A percentile compares a stretch with the other conserved stretches of the same genome.
Evolutionary conservation across 2,797 vertebrate genomes (phyloP).

Genomic region (Salarias fasciatus): DNA sequence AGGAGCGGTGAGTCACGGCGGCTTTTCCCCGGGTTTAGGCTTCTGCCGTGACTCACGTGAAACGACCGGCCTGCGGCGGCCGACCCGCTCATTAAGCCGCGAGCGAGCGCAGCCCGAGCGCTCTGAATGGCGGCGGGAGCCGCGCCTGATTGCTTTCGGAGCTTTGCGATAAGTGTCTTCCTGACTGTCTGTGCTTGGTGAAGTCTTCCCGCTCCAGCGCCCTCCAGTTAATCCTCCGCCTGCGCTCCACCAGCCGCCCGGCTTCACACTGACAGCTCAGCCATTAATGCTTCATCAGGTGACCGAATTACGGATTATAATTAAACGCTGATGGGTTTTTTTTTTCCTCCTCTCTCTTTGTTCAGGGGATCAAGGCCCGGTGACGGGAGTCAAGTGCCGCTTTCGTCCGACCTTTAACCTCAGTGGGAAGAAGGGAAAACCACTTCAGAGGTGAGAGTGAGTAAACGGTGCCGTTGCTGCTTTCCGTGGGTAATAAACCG

Average conservation of each 20-base stretch:
- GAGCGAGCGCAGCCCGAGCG: not conserved
- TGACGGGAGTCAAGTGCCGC: constrained; percentile 37
- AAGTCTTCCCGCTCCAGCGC: constrained; percentile 43
- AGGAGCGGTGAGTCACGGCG: constrained; percentile 46
- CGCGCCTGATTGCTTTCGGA: constrained; percentile 60
- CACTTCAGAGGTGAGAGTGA: constrained; percentile 73
- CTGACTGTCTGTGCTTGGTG: constrained; percentile 32
- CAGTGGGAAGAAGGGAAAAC: constrained; percentile 52
- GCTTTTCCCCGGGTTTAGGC: constrained; percentile 35
- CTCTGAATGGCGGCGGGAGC: constrained; percentile 3
- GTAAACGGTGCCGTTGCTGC: constrained; percentile 16
- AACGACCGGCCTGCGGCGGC: constrained; percentile 19
- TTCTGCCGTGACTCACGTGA: constrained; percentile 41
- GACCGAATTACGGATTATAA: constrained; percentile 18
- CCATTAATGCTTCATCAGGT: constrained; percentile 13
- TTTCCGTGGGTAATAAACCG: constrained; percentile 33
- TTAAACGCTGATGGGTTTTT: constrained; percentile 30
- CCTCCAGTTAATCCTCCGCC: constrained; percentile 64
- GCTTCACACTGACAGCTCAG: constrained; percentile 12
- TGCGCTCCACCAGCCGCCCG: constrained; percentile 35
- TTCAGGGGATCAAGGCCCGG: constrained; percentile 47
- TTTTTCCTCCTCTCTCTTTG: constrained; percentile 8
- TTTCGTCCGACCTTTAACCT: constrained; percentile 64
- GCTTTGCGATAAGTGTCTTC: constrained; percentile 46
- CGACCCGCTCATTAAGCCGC: constrained; percentile 5